phyloP scores from a whole-genome alignment of 2,113 vertebrate genomes.

The Lagopus leucura region DNA sequence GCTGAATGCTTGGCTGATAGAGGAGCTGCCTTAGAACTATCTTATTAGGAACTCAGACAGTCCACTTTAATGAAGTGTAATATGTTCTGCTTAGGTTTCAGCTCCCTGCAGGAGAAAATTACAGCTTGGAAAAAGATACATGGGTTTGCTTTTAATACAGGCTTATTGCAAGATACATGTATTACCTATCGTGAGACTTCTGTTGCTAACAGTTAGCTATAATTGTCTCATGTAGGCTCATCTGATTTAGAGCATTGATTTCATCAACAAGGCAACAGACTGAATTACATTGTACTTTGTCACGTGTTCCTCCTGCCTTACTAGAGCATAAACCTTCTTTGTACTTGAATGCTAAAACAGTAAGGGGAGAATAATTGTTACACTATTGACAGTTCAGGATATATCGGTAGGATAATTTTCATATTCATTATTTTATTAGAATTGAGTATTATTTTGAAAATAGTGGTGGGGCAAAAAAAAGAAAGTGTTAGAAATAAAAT shows the following conservation, averaged over 20 bases:
- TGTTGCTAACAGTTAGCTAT: neutral
- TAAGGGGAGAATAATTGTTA: neutral
- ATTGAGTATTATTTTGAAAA: conserved; percentile 20
- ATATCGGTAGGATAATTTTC: neutral
- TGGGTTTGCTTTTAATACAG: neutral
- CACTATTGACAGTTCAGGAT: neutral
- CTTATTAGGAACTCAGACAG: neutral
- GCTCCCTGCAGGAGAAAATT: neutral
- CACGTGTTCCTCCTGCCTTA: neutral
- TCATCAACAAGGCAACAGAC: neutral
- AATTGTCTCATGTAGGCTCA: neutral
- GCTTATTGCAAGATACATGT: neutral
- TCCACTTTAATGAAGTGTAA: neutral
- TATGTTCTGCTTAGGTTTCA: neutral
- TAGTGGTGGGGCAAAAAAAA: neutral
- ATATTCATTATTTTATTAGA: neutral
- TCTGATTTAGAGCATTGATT: neutral
- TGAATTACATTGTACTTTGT: neutral
- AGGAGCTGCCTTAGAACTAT: neutral
- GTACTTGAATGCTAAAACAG: neutral
- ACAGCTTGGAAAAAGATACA: neutral
- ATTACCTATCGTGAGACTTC: neutral
- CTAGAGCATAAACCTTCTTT: neutral
- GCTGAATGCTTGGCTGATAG: neutral
- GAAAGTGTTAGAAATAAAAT: neutral